These are phyloP conservation scores for Poecilia picta DNA, from an alignment of 2,797 vertebrate genomes.

Conservation along the genomic window DNA sequence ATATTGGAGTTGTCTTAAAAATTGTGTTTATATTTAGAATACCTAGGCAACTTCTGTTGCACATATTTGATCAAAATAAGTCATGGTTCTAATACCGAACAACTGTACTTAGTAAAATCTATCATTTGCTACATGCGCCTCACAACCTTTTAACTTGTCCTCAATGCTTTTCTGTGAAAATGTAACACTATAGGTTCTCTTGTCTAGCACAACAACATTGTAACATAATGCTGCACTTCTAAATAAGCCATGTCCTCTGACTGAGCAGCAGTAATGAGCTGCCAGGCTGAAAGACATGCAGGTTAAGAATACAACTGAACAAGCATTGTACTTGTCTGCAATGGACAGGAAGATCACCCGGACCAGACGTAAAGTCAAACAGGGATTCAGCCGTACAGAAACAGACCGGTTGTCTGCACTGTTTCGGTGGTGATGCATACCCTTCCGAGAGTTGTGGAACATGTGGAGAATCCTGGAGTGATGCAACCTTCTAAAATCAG, in stretches of 20 bases:
- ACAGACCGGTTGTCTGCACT: conserved; percentile 71
- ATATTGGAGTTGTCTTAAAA: background rate
- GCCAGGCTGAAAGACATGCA: conserved; percentile 48
- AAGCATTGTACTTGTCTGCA: conserved; percentile 18
- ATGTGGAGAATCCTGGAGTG: conserved; percentile 77
- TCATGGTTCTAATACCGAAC: background rate
- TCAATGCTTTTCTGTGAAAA: conserved; percentile 39
- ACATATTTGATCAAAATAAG: background rate
- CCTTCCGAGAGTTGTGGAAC: conserved; percentile 67
- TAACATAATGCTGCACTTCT: conserved; percentile 47
- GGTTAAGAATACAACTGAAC: conserved; percentile 33
- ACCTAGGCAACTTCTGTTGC: background rate
- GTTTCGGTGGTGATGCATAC: conserved; percentile 67
- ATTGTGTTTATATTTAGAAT: background rate
- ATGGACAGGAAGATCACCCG: conserved; percentile 26
- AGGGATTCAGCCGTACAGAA: conserved; percentile 61
- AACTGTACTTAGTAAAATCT: background rate
- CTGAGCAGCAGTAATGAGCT: conserved; percentile 57
- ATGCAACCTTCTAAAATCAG: conserved; percentile 80
- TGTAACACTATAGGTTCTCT: conserved; percentile 53
- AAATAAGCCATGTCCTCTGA: conserved; percentile 55
- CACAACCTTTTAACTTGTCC: background rate
- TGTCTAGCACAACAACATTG: conserved; percentile 43
- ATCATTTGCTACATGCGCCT: background rate
- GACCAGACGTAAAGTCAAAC: conserved; percentile 49